Evolutionary conservation across 35 echinoderm and acorn worm species (phyloP).

Genomic region (Lytechinus variegatus): DNA sequence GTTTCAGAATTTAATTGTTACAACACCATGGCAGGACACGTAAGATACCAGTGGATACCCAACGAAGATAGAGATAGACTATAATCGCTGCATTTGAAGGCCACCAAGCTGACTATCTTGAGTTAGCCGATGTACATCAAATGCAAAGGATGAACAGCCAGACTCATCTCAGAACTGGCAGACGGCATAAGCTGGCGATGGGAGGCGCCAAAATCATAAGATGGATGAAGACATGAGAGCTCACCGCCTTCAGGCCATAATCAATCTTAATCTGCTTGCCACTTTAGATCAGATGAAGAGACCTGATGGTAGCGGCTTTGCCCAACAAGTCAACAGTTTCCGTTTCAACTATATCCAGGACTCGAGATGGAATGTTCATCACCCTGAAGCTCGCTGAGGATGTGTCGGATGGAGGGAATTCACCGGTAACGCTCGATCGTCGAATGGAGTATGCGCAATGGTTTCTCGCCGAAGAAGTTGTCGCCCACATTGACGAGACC

Average conservation of each 20-base stretch:
- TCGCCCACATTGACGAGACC: not conserved
- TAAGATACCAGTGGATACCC: too few relatives aligned
- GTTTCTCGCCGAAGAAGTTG: not conserved
- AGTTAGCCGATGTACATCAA: too few relatives aligned
- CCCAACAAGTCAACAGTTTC: not conserved
- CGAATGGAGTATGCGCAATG: conserved; percentile 18
- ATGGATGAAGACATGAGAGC: not conserved
- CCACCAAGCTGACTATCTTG: too few relatives aligned
- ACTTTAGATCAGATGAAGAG: not conserved
- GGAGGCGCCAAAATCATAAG: conserved; percentile 15
- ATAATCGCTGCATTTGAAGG: too few relatives aligned
- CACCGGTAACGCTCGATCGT: not conserved
- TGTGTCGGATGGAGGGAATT: not conserved
- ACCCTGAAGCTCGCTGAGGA: conserved; percentile 41
- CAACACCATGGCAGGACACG: too few relatives aligned
- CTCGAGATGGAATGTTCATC: conserved; percentile 43
- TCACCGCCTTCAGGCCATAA: not conserved
- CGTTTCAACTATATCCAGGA: not conserved
- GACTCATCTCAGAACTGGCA: conserved; percentile 19
- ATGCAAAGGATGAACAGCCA: too few relatives aligned
- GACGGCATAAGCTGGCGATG: conserved; percentile 27
- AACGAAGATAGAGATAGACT: too few relatives aligned
- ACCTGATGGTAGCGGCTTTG: not conserved
- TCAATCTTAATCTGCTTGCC: not conserved
- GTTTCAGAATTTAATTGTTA: too few relatives aligned